Evolutionary conservation across 2,797 vertebrate species (phyloP), one percentile per base, ranked within the genome.

Genomic region (Halcyon chelicuti): DNA sequence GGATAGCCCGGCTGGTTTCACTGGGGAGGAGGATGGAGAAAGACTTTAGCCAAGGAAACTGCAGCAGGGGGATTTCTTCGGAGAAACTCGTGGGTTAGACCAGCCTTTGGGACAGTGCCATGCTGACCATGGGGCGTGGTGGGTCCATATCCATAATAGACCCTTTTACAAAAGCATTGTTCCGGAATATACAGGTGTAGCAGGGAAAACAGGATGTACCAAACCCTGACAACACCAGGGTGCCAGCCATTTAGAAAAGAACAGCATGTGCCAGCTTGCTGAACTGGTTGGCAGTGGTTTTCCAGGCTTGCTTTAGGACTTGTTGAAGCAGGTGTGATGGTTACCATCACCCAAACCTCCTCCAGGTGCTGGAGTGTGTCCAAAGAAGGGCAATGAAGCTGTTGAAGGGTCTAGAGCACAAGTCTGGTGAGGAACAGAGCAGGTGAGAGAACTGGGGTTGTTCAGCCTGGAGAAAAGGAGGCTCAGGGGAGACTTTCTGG

Each of bases 261-360:
- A 17, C 17, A 28, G 19, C 40, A 49, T 31, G 29, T n/a, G 23
- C 31, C 58, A 60, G 47, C 39, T 46, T 8, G 6, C 40, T 65
- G 51, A 47, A 13, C 39, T 13, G 21, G 31, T 35, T 4, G 0
- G 10, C 2, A 0, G 17, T 9, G 14, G 20, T 20, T 55, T 70
- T 57, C 42, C 72, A 67, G 55, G 33, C 21, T 62, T 67, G n/a
- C 37, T 35, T 40, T 15, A 40, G 44, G 42, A 67, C 51, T 16
- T 86, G 29, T 28, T 61, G 61, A 33, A 86, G 21, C 8, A 39
- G 8, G n/a, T 6, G 2, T 33, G 35, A 67, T 20, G 55, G n/a
- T 57, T 20, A 6, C 26, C 40, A 28, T 44, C 61, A 51, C 33
- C 17, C 39, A 11, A 15, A 28, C 54, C 23, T 61, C 66, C 65